These are phyloP conservation scores for Brachyrhaphis roseni DNA, from an alignment of 2,797 vertebrate genomes.

Conservation along the genomic window DNA sequence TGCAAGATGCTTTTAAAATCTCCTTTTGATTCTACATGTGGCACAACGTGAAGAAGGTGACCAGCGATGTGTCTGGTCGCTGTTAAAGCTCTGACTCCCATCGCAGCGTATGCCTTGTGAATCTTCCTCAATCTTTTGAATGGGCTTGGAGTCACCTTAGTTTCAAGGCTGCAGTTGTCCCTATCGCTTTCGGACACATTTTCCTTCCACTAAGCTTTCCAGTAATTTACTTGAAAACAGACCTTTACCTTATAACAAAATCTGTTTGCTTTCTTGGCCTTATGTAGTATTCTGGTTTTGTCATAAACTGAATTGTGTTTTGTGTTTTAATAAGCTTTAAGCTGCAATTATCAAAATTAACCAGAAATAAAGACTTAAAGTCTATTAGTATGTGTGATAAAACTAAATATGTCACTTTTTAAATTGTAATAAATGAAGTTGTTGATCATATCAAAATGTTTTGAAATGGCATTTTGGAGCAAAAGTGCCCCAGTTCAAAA, in stretches of 20 bases:
- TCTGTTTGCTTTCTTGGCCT: background rate
- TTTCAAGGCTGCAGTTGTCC: background rate
- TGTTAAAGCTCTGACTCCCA: background rate
- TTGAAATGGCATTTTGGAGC: background rate
- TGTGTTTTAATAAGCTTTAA: background rate
- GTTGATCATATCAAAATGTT: background rate
- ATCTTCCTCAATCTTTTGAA: background rate
- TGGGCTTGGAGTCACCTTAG: background rate
- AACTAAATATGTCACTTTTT: background rate
- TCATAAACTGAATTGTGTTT: background rate
- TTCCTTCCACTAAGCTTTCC: background rate
- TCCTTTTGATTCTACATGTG: background rate
- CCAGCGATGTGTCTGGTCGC: background rate
- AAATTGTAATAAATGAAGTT: background rate
- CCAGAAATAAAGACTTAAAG: background rate
- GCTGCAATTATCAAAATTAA: background rate
- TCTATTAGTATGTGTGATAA: background rate
- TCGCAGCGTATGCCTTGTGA: background rate
- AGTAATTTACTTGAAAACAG: background rate
- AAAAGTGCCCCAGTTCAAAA: background rate
- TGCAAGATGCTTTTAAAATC: background rate
- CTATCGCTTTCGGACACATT: background rate
- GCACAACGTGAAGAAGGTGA: background rate
- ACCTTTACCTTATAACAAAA: background rate
- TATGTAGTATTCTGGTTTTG: background rate